These are phyloP conservation scores for Eulemur albifrons DNA, from an alignment of 2,797 vertebrate species.

Conservation along the genomic window DNA sequence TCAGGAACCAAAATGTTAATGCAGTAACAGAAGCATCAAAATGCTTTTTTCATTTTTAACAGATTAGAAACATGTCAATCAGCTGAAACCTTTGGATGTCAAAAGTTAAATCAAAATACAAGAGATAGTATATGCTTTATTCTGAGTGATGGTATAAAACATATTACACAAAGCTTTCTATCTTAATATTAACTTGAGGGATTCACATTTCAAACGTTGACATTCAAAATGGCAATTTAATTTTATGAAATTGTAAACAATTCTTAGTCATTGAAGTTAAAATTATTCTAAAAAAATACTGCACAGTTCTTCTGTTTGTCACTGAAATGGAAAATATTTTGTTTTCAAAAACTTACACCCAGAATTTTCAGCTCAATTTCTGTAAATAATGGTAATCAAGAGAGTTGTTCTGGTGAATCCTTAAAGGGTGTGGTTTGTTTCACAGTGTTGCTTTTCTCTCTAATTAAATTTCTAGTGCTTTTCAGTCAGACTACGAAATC, in stretches of 20 bases:
- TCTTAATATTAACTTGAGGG: neutral
- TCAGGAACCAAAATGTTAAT: neutral
- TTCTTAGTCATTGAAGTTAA: neutral
- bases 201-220: neutral
- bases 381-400: neutral
- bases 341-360: neutral
- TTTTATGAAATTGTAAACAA: neutral
- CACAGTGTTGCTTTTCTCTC: neutral
- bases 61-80: neutral
- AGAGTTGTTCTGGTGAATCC: neutral
- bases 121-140: neutral
- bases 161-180: neutral
- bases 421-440: neutral
- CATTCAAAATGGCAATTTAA: neutral
- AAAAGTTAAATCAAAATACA: constrained; percentile 36
- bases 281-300: neutral
- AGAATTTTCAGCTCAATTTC: neutral
- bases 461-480: neutral
- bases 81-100: neutral
- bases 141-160: neutral
- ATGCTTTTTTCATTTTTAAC: neutral
- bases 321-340: neutral
- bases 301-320: neutral
- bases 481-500: neutral
- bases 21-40: neutral